Percentiles rank a stretch among this genome's conserved stretches.
These are phyloP conservation scores for Gymnothorax javanicus DNA, from an alignment of 2,797 vertebrate genomes.

Conservation along the genomic window DNA sequence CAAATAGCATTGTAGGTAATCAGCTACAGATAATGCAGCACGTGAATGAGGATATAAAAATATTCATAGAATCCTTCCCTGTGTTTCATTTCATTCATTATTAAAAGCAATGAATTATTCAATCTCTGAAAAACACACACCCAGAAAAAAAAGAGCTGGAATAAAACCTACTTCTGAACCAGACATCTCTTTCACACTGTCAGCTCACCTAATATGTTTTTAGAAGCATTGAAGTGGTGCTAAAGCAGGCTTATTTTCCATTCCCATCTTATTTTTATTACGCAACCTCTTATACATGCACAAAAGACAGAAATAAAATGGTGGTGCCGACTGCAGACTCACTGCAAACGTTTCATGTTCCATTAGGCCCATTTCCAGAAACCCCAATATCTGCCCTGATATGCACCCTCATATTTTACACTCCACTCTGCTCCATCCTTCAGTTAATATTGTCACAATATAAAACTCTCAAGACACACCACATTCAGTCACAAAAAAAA, in stretches of 20 bases:
- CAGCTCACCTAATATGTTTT: background rate
- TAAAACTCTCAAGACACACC: no score
- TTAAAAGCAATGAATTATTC: background rate
- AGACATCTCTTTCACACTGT: background rate
- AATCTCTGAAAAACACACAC: background rate
- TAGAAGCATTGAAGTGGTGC: background rate
- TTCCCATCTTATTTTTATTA: no score
- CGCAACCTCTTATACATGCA: no score
- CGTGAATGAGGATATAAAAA: background rate
- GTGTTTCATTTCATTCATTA: slow-evolving; percentile 16
- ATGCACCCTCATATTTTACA: no score
- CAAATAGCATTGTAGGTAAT: background rate
- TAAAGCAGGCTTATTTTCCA: background rate
- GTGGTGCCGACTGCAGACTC: no score
- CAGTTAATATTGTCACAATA: no score
- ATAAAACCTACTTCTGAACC: background rate
- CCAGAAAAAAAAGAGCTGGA: background rate
- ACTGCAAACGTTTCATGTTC: no score
- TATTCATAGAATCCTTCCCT: background rate
- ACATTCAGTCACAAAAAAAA: no score
- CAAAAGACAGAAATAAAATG: no score
- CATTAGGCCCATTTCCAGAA: no score
- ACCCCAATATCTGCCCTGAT: no score
- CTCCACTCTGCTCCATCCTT: no score
- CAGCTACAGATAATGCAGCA: background rate